Conservation (phyloP, 2,888 invertebrate species). For the Clitarchus hookeri region DNA sequence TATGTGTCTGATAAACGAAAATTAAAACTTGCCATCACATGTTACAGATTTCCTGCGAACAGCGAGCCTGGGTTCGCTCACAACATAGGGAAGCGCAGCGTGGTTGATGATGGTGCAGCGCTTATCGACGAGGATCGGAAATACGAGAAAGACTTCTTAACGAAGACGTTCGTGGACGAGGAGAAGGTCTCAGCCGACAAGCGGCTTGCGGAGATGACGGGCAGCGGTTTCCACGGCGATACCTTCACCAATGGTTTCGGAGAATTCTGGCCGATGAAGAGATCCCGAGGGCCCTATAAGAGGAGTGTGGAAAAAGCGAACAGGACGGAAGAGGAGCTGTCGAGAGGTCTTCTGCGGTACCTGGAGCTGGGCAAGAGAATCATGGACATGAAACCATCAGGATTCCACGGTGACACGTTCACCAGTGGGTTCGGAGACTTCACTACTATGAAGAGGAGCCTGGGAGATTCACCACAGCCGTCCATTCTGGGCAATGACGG, state of each 20-base stretch:
- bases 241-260: constrained; percentile 47
- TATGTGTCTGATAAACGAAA: background rate
- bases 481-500: background rate
- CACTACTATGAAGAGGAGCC: constrained; percentile 38
- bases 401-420: constrained; percentile 46
- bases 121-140: background rate
- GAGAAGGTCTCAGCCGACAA: constrained; percentile 22
- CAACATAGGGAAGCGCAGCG: background rate
- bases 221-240: constrained; percentile 39
- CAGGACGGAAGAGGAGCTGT: background rate
- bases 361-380: constrained; percentile 34
- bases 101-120: background rate
- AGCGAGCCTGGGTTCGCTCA: background rate
- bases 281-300: background rate
- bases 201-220: constrained; percentile 35
- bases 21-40: background rate
- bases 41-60: background rate
- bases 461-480: background rate
- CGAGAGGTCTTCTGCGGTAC: background rate
- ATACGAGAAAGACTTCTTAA: background rate
- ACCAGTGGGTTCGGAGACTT: constrained; percentile 50
- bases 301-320: background rate
- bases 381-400: constrained; percentile 36
- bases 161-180: background rate
- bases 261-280: constrained; percentile 48